Evolutionary conservation across 1,140 invertebrate genomes (phyloP).

Genomic region (Euschistus heros): DNA sequence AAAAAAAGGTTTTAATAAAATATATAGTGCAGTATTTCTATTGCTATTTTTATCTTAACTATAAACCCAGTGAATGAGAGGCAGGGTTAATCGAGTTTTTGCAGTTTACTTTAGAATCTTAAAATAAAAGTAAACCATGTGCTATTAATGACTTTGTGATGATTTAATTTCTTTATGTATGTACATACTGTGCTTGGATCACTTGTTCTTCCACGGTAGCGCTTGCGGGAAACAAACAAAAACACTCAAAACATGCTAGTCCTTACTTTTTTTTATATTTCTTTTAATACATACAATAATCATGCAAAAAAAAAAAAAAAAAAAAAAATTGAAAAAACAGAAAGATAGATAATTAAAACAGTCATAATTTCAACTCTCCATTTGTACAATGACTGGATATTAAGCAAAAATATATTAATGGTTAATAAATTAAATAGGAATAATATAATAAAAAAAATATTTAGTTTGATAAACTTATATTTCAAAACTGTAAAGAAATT

Average conservation of each 20-base stretch:
- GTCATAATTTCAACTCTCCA: too few relatives aligned
- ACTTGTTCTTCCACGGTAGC: slow-evolving; percentile 26
- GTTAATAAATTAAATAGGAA: not conserved
- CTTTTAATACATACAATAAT: slow-evolving; percentile 12
- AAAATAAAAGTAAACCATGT: too few relatives aligned
- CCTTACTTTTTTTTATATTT: not conserved
- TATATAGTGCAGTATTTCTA: too few relatives aligned
- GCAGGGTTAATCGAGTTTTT: too few relatives aligned
- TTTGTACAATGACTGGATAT: not conserved
- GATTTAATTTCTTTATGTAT: slow-evolving; percentile 5
- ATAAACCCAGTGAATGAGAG: too few relatives aligned
- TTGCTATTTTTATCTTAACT: too few relatives aligned
- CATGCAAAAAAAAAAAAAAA: slow-evolving; percentile 5
- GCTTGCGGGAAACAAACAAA: slow-evolving; percentile 32
- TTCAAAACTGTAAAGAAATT: too few relatives aligned
- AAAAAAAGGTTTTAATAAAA: too few relatives aligned
- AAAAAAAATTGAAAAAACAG: not conserved
- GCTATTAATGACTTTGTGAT: too few relatives aligned
- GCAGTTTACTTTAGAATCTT: too few relatives aligned
- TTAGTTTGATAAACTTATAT: too few relatives aligned
- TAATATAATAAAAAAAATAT: not conserved
- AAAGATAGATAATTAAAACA: not conserved
- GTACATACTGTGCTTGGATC: slow-evolving; percentile 32
- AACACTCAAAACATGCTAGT: slow-evolving; percentile 31
- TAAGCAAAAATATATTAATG: not conserved